Conservation (phyloP, 2,113 vertebrate species). For the Heteronetta atricapilla region DNA sequence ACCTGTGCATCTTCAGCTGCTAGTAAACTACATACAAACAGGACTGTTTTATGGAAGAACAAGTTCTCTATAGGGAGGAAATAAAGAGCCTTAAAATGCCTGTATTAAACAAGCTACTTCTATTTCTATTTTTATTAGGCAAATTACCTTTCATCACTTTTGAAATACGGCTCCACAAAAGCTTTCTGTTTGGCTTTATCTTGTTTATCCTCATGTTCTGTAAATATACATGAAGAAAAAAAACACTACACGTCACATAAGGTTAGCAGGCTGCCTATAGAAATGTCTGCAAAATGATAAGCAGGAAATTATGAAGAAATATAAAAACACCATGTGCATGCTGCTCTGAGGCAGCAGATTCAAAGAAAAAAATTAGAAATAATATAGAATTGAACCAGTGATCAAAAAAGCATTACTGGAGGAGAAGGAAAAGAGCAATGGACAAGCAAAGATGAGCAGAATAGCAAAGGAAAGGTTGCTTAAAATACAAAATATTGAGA, state of each 20-base stretch:
- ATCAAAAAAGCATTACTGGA: background rate
- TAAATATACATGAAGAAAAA: slow-evolving; percentile 43
- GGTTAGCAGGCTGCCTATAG: background rate
- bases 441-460: background rate
- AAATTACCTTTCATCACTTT: slow-evolving; percentile 77
- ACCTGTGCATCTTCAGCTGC: background rate
- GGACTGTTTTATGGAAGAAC: background rate
- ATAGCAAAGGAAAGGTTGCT: background rate
- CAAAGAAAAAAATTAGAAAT: background rate
- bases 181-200: slow-evolving; percentile 78
- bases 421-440: background rate
- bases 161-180: slow-evolving; percentile 78
- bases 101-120: background rate
- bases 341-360: background rate
- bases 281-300: background rate
- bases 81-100: background rate
- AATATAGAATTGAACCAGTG: background rate
- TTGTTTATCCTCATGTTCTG: slow-evolving; percentile 73
- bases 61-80: background rate
- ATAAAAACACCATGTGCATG: background rate
- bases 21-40: background rate
- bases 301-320: background rate
- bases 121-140: background rate
- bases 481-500: background rate
- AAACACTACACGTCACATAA: background rate